These are phyloP conservation scores for Prosopocoilus inquinatus DNA, from an alignment of 2,888 invertebrate genomes.

Conservation along the genomic window DNA sequence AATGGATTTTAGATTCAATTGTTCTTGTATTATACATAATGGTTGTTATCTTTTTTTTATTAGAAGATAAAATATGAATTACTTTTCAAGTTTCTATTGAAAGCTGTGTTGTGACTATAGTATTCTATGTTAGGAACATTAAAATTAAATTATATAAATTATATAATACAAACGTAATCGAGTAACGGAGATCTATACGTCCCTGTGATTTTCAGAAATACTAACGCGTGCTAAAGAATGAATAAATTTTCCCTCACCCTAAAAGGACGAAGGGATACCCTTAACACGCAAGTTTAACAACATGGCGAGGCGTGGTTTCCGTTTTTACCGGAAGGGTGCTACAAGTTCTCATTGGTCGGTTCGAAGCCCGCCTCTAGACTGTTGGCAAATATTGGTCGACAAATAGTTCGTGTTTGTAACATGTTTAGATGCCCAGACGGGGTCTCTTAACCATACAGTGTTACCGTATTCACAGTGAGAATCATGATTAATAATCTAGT, in stretches of 20 bases:
- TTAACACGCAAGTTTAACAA: constrained; percentile 44
- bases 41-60: no score
- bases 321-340: constrained; percentile 43
- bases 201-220: no score
- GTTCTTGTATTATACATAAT: no score
- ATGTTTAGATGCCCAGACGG: constrained; percentile 52
- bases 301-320: constrained; percentile 50
- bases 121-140: no score
- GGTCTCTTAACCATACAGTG: constrained; percentile 46
- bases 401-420: constrained; percentile 53
- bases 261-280: constrained; percentile 29
- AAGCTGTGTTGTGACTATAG: no score
- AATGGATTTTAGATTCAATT: no score
- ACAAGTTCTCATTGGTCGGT: constrained; percentile 42
- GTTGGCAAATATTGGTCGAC: constrained; percentile 55
- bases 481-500: constrained; percentile 38
- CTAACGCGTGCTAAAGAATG: constrained; percentile 11
- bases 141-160: no score
- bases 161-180: no score
- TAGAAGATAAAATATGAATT: no score
- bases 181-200: no score
- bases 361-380: constrained; percentile 44
- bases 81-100: no score
- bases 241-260: constrained; percentile 20
- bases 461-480: constrained; percentile 45